phyloP scores from a whole-genome alignment of 92 coral and sea anemone species.

The Palythoa grandiflora region DNA sequence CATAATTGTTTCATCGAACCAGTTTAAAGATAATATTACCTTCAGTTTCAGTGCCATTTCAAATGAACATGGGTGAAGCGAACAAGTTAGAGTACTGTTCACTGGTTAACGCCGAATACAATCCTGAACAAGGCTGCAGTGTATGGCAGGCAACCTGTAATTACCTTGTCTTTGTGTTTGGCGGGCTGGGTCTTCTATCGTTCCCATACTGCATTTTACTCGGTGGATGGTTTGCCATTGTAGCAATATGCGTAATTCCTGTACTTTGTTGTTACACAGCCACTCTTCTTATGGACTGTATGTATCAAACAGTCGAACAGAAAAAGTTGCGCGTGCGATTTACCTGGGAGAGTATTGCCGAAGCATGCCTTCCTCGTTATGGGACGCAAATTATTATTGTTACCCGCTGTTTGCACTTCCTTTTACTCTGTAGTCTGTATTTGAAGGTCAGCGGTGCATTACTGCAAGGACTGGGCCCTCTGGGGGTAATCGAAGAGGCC shows the following conservation, averaged over 20 bases:
- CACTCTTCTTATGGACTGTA: constrained; percentile 21
- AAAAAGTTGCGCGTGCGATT: constrained; percentile 20
- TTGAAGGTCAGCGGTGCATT: constrained; percentile 31
- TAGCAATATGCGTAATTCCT: constrained; percentile 31
- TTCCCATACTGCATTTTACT: constrained; percentile 39
- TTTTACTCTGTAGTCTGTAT: constrained; percentile 32
- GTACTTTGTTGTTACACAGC: constrained; percentile 37
- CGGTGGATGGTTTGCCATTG: constrained; percentile 29
- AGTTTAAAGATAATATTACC: too few relatives aligned
- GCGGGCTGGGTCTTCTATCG: constrained; percentile 21
- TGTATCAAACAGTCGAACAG: constrained; percentile 14
- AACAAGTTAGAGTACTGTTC: not conserved
- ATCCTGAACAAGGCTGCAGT: not conserved
- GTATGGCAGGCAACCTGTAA: constrained; percentile 36
- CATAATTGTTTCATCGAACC: too few relatives aligned
- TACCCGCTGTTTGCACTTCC: constrained; percentile 15
- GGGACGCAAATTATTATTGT: constrained; percentile 25
- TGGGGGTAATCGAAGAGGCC: not conserved
- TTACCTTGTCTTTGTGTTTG: constrained; percentile 26
- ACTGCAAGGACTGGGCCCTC: not conserved
- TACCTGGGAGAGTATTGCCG: constrained; percentile 26
- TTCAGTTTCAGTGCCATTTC: not conserved
- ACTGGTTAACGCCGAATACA: constrained; percentile 8
- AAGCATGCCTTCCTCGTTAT: constrained; percentile 31
- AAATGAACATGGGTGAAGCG: not conserved